Conservation (phyloP, 2,797 vertebrate genomes). For the Chiloscyllium punctatum region DNA sequence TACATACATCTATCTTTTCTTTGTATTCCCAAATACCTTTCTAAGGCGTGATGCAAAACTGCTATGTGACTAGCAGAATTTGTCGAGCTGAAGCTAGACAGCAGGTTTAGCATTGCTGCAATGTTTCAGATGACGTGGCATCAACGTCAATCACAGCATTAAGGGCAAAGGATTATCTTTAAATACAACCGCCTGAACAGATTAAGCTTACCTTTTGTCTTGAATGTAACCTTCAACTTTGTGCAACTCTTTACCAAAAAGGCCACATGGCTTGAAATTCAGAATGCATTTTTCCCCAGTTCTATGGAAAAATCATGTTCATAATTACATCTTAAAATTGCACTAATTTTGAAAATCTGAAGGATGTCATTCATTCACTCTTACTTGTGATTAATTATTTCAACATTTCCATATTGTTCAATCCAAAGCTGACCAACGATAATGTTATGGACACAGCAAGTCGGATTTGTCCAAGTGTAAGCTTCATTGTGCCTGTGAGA, state of each 20-base stretch:
- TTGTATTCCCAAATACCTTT: background rate
- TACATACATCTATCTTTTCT: background rate
- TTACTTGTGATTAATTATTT: conserved; percentile 96
- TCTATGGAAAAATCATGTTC: conserved; percentile 60
- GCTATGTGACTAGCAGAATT: background rate
- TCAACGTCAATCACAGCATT: background rate
- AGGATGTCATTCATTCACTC: background rate
- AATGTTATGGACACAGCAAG: conserved; percentile 94
- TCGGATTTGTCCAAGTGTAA: conserved; percentile 97
- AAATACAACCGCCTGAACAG: background rate
- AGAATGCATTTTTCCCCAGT: conserved; percentile 88
- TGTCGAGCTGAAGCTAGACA: background rate
- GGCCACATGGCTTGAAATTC: conserved; percentile 87
- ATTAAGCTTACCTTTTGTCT: conserved; percentile 80
- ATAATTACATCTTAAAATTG: conserved; percentile 37
- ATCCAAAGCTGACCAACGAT: conserved; percentile 98
- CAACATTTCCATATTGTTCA: conserved; percentile 91
- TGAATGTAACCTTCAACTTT: conserved; percentile 97
- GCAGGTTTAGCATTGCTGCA: background rate
- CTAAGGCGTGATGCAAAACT: background rate
- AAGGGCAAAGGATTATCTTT: background rate
- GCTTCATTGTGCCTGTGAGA: conserved; percentile 78
- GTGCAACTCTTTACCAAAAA: conserved; percentile 95
- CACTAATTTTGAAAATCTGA: background rate
- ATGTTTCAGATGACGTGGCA: background rate